Evolutionary conservation across 2,888 invertebrate genomes (phyloP), one percentile per base, ranked within the genome.

Genomic region (Dromius quadrimaculatus): DNA sequence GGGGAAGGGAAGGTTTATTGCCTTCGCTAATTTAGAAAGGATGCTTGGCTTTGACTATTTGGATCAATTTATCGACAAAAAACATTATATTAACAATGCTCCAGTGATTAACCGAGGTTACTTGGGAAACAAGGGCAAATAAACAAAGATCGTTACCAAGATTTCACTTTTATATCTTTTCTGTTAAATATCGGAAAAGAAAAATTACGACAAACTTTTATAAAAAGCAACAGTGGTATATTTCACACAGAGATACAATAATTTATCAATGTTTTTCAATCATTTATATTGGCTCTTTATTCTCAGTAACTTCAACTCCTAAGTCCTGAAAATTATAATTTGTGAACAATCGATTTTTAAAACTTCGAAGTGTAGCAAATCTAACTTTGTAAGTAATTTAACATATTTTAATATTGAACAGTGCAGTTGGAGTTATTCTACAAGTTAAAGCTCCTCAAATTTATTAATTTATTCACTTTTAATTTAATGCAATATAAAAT

Each of bases 391-490:
- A 54, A 54, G 13, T 54, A 28, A 28, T 54, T 54, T 28, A 54
- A n/a, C 28, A 54, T 8, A 54, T 54, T 41, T 41, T 54, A 54
- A 54, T 54, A 23, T 41, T 41, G 15, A 41, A 41, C 41, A 41
- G 23, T 13, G 13, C 50, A 1, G 50, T 54, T 28, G 50, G 41
- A 54, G 11, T 41, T 15, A 54, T 15, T 54, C 15, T 15, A 15
- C 41, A 54, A 5, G 28, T 4, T 11, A 28, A 28, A n/a, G n/a
- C 41, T 54, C 9, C 50, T 11, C 28, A 54, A n/a, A n/a, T n/a
- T n/a, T 15, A 13, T 28, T 54, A 54, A 54, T 54, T 28, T 28
- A 54, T 54, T 54, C 50, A 13, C 50, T 54, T 54, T 54, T 54
- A 54, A 54, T 54, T 54, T 32, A 41, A 41, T 41, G 28, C 32